phyloP scores from a whole-genome alignment of 2,113 vertebrate genomes.

The Neolamprologus brichardi region DNA sequence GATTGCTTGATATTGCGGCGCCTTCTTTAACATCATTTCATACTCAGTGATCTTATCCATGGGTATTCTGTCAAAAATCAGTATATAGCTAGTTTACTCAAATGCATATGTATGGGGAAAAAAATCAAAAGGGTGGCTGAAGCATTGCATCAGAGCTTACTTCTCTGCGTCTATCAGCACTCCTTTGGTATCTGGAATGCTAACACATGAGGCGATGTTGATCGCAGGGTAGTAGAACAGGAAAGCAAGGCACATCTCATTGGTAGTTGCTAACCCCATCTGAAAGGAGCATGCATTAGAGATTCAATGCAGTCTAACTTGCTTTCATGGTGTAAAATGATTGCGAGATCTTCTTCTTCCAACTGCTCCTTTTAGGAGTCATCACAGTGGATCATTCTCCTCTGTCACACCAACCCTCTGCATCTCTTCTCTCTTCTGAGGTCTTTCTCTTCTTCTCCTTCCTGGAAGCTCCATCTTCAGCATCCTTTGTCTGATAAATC shows the following conservation, averaged over 20 bases:
- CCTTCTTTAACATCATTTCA: slow-evolving; percentile 36
- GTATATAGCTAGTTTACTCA: not conserved
- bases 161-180: not conserved
- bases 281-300: slow-evolving; percentile 20
- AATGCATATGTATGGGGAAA: not conserved
- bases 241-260: slow-evolving; percentile 82
- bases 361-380: not conserved
- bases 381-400: not conserved
- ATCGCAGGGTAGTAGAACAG: slow-evolving; percentile 77
- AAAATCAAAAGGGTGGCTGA: not conserved
- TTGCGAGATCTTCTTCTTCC: not conserved
- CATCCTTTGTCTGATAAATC: not conserved
- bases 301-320: not conserved
- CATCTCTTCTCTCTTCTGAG: not conserved
- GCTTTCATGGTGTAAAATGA: not conserved
- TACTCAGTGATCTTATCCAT: slow-evolving; percentile 12
- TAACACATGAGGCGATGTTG: slow-evolving; percentile 66
- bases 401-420: not conserved
- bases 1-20: slow-evolving; percentile 7
- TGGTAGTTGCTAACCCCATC: slow-evolving; percentile 72
- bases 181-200: slow-evolving; percentile 55
- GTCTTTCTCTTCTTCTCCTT: not conserved
- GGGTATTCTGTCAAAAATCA: slow-evolving; percentile 12
- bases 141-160: slow-evolving; percentile 11
- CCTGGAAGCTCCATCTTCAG: not conserved